Percentiles rank a stretch among this genome's conserved stretches.
These are phyloP conservation scores for Oegoconia quadripuncta DNA, from an alignment of 2,888 invertebrate genomes.

Conservation along the genomic window DNA sequence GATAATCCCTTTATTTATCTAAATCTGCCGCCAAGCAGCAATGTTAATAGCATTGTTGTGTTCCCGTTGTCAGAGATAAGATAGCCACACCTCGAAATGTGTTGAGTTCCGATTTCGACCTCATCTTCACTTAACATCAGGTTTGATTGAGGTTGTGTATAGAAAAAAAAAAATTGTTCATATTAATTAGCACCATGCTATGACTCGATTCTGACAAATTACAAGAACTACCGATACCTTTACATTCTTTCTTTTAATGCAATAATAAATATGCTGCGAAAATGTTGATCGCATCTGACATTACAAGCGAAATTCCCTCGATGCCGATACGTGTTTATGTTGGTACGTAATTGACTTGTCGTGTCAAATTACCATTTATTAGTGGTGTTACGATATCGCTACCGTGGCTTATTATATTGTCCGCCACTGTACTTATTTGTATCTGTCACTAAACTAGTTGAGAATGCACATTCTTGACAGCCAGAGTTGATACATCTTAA, in stretches of 20 bases:
- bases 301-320: conserved; percentile 57
- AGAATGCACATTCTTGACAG: conserved; percentile 23
- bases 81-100: too few species aligned
- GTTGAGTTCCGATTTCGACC: too few species aligned
- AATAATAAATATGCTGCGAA: conserved; percentile 11
- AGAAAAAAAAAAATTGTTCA: too few species aligned
- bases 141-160: too few species aligned
- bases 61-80: too few species aligned
- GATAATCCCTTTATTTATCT: too few species aligned
- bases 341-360: conserved; percentile 73
- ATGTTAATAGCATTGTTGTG: too few species aligned
- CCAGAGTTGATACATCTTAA: background rate
- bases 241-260: conserved; percentile 10
- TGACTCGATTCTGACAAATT: background rate
- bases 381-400: conserved; percentile 66
- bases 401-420: conserved; percentile 56
- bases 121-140: too few species aligned
- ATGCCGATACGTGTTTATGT: conserved; percentile 66
- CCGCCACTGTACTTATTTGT: conserved; percentile 55
- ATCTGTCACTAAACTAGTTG: conserved; percentile 42
- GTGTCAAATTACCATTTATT: conserved; percentile 75
- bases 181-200: too few species aligned
- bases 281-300: conserved; percentile 52
- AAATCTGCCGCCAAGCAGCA: too few species aligned
- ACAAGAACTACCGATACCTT: background rate